Evolutionary conservation across 2,113 vertebrate species (phyloP).

Genomic region (Balaeniceps rex): DNA sequence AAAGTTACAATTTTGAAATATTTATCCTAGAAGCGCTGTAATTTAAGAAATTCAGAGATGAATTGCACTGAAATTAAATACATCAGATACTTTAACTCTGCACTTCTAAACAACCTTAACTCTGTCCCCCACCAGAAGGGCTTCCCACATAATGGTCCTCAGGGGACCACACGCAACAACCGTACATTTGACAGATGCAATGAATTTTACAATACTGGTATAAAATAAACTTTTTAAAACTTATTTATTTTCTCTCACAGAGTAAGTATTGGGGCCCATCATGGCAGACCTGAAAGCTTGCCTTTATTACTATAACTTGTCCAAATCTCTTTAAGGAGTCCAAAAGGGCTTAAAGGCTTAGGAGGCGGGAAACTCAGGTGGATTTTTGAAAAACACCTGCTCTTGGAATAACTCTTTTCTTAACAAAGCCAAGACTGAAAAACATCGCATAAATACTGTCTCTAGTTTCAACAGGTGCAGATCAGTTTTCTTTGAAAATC

Average conservation of each 20-base stretch:
- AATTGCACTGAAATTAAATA: background rate
- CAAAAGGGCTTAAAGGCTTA: background rate
- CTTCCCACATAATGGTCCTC: background rate
- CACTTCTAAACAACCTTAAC: background rate
- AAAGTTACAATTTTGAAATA: background rate
- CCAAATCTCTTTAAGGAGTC: background rate
- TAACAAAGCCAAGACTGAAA: background rate
- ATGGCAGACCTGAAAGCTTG: accelerated
- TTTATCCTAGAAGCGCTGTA: background rate
- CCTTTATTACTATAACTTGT: background rate
- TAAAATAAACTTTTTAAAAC: background rate
- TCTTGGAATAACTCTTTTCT: background rate
- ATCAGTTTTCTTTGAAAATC: background rate
- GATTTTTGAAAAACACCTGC: background rate
- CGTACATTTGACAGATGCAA: accelerated
- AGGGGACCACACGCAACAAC: accelerated
- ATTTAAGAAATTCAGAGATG: background rate
- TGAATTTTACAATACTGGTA: background rate
- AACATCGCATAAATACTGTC: background rate
- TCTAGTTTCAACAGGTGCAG: background rate
- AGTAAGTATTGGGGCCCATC: accelerated
- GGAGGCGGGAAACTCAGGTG: background rate
- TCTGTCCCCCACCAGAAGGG: background rate
- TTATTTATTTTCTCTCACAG: background rate
- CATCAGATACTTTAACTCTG: no score